A percentile compares a stretch with the other conserved stretches of the same genome.
Evolutionary conservation across 2,797 vertebrate genomes (phyloP).

Genomic region (Emys orbicularis): DNA sequence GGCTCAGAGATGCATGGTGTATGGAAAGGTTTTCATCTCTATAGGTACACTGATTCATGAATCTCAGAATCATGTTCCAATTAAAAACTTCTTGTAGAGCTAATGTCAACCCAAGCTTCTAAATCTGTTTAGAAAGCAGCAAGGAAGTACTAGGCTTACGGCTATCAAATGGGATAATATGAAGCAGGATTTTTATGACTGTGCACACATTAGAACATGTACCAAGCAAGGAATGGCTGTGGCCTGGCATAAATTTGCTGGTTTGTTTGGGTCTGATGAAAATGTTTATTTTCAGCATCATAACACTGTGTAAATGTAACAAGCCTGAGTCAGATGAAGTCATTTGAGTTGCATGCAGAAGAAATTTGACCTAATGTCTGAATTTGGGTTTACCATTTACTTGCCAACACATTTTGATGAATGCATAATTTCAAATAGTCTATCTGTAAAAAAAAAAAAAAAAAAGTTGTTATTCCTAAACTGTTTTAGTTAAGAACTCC

Average conservation of each 20-base stretch:
- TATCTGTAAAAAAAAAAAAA: neutral
- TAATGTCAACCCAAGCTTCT: constrained; percentile 43
- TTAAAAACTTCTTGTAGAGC: constrained; percentile 67
- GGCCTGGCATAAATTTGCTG: constrained; percentile 42
- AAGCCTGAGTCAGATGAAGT: constrained; percentile 31
- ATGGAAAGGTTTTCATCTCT: constrained; percentile 48
- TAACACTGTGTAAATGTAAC: constrained; percentile 17
- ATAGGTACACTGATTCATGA: constrained; percentile 39
- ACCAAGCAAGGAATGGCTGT: constrained; percentile 4
- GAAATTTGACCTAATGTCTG: neutral
- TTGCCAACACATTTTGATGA: neutral
- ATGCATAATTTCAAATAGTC: neutral
- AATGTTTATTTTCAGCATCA: constrained; percentile 37
- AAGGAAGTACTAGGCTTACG: constrained; percentile 39
- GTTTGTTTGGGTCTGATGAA: constrained; percentile 50
- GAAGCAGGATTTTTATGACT: constrained; percentile 11
- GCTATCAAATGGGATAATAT: constrained; percentile 56
- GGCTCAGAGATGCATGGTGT: constrained; percentile 11
- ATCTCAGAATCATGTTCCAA: constrained; percentile 10
- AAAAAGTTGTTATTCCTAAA: neutral
- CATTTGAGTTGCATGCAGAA: neutral
- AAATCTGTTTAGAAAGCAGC: constrained; percentile 48
- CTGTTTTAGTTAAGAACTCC: neutral
- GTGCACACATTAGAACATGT: neutral
- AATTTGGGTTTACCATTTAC: neutral